Percentiles rank a stretch among this genome's conserved stretches.
Evolutionary conservation across 2,888 invertebrate species (phyloP).

Genomic region (Empis livida): DNA sequence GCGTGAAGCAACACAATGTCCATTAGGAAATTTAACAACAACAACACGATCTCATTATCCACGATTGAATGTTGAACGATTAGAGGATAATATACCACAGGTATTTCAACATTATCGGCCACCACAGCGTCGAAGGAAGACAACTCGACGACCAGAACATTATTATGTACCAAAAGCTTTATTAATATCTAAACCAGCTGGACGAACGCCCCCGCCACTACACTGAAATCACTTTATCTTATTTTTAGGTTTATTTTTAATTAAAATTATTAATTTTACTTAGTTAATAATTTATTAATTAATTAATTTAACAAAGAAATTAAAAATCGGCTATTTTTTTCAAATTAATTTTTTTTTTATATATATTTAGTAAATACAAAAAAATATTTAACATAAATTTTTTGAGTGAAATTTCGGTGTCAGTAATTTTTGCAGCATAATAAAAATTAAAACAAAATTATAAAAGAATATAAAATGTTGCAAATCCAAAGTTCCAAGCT

Average conservation of each 20-base stretch:
- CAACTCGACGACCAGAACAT: not conserved
- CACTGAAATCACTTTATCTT: slow-evolving; percentile 16
- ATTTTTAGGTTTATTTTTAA: not conserved
- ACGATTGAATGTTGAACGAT: slow-evolving; percentile 12
- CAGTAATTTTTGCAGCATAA: too few species aligned
- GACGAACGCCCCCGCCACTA: slow-evolving; percentile 35
- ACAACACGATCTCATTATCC: not conserved
- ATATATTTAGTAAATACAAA: too few species aligned
- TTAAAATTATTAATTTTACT: slow-evolving; percentile 2
- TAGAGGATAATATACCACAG: not conserved
- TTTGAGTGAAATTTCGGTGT: too few species aligned
- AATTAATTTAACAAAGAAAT: not conserved
- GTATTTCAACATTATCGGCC: slow-evolving; percentile 7
- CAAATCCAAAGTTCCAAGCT: too few species aligned
- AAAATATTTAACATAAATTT: not conserved
- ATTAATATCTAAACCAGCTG: slow-evolving; percentile 26
- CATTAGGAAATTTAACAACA: slow-evolving; percentile 24
- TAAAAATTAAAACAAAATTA: too few species aligned
- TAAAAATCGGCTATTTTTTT: not conserved
- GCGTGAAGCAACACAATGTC: slow-evolving; percentile 57
- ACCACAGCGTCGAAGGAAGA: slow-evolving; percentile 13
- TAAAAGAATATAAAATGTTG: too few species aligned
- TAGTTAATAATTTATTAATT: not conserved
- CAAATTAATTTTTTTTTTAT: slow-evolving; percentile 2
- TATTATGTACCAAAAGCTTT: slow-evolving; percentile 30